Evolutionary conservation across 2,113 vertebrate species (phyloP).

Genomic region (Neogale vison): DNA sequence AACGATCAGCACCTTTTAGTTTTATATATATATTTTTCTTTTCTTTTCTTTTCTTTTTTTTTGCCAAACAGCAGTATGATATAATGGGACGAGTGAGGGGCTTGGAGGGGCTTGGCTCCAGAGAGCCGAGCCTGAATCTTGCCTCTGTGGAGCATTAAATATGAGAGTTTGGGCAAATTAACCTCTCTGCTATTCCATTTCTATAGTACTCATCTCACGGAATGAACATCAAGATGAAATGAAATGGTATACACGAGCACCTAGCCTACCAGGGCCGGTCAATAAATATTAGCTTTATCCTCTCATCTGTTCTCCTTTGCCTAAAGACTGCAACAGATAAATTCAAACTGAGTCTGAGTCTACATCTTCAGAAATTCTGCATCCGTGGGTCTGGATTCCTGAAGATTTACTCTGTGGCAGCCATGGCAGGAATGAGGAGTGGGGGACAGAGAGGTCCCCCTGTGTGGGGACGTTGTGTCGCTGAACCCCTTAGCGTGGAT

Average conservation of each 20-base stretch:
- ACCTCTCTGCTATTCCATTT: background rate
- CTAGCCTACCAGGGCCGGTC: background rate
- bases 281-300: background rate
- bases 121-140: background rate
- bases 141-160: background rate
- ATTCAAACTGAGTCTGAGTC: background rate
- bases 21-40: background rate
- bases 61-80: background rate
- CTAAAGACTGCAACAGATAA: background rate
- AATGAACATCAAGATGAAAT: background rate
- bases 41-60: background rate
- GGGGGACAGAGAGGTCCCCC: too few relatives aligned
- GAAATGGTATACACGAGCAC: rapidly evolving
- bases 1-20: background rate
- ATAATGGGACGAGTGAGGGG: rapidly evolving
- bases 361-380: background rate
- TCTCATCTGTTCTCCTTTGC: background rate
- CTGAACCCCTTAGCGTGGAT: background rate
- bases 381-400: background rate
- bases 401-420: background rate
- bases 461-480: too few relatives aligned
- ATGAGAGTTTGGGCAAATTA: background rate
- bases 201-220: background rate
- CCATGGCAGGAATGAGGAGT: background rate
- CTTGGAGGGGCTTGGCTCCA: background rate